Evolutionary conservation across 2,113 vertebrate genomes (phyloP).

Genomic region (Pycnonotus jocosus): DNA sequence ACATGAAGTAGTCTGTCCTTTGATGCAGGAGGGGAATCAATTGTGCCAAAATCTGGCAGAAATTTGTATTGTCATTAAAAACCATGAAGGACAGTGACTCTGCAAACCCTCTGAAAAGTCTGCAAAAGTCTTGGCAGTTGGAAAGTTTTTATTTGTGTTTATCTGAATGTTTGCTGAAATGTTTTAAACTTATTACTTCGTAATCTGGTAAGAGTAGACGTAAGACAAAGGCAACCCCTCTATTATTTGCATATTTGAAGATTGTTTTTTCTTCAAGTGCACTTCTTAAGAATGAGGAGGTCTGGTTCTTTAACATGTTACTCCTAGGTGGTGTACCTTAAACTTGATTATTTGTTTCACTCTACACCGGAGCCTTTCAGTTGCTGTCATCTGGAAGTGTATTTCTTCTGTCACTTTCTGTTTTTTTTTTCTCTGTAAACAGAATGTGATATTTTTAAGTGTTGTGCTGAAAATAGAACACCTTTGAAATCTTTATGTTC

Average conservation of each 20-base stretch:
- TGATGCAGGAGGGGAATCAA: background rate
- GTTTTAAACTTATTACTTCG: background rate
- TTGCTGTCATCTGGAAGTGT: background rate
- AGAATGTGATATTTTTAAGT: background rate
- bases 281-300: background rate
- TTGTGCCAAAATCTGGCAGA: background rate
- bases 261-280: background rate
- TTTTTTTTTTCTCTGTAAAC: background rate
- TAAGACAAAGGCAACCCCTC: background rate
- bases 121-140: background rate
- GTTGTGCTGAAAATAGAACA: background rate
- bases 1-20: background rate
- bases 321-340: background rate
- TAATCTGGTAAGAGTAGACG: background rate
- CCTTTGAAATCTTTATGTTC: background rate
- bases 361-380: background rate
- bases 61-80: background rate
- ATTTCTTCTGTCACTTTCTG: background rate
- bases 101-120: background rate
- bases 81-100: background rate
- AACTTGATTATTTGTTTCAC: background rate
- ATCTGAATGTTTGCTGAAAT: background rate
- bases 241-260: background rate
- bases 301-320: background rate
- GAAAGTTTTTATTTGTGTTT: background rate